Percentiles rank a stretch among this genome's conserved stretches.
These are phyloP conservation scores for Rhinopomastus cyanomelas DNA, from an alignment of 2,113 vertebrate species.

Conservation along the genomic window DNA sequence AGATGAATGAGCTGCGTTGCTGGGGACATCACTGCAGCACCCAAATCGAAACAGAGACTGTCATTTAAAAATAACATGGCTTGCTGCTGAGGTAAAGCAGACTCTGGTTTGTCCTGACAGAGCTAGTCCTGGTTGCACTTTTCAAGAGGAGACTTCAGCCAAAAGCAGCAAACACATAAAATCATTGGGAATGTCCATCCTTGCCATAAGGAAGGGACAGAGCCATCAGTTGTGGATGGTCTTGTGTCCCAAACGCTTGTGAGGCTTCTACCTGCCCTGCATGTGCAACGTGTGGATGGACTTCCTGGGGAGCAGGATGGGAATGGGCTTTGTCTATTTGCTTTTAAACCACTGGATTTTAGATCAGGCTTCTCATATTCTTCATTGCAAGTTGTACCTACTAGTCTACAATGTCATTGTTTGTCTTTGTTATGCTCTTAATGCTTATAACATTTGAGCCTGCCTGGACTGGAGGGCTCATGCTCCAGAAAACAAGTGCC, in stretches of 20 bases:
- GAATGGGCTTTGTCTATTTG: not conserved
- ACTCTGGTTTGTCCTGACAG: not conserved
- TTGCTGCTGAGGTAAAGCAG: constrained; percentile 33
- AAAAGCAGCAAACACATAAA: not conserved
- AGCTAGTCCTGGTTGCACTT: not conserved
- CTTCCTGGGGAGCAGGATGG: not conserved
- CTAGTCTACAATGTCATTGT: not conserved
- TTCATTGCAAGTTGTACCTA: not conserved
- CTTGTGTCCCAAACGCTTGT: not conserved
- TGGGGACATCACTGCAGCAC: constrained; percentile 2
- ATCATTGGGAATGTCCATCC: not conserved
- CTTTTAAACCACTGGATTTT: not conserved
- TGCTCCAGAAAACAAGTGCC: not conserved
- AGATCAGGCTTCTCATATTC: not conserved
- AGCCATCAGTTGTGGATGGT: not conserved
- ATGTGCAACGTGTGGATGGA: accelerated
- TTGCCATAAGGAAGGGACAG: not conserved
- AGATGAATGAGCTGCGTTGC: not conserved
- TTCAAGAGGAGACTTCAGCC: not conserved
- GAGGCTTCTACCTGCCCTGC: not conserved
- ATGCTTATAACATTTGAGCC: not conserved
- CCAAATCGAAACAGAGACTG: constrained; percentile 22
- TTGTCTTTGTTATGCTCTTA: not conserved
- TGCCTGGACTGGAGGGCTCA: not conserved
- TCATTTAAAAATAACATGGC: not conserved